Evolutionary conservation across 1,140 invertebrate genomes (phyloP), one percentile per base, ranked within the genome.

Genomic region (Drusus annulatus): DNA sequence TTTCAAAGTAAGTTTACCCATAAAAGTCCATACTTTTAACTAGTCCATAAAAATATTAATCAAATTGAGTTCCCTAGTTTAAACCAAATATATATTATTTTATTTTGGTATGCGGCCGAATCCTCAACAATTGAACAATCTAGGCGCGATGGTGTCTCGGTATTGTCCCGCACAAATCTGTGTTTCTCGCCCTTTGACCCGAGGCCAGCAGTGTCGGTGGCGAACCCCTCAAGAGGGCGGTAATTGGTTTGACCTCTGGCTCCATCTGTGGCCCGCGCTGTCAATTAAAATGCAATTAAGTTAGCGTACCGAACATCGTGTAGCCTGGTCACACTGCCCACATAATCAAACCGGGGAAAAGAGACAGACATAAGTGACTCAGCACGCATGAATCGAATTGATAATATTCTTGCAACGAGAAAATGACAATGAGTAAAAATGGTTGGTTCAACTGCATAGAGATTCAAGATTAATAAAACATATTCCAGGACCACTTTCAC

Each of bases 241-340:
- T 62, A 78, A 81, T 77, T 81, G 76, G 56, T 74, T 52, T 74
- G 80, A 81, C 80, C 80, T 81, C 80, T 65, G 69, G 54, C 69
- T 63, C 80, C 76, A 19, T 60, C 71, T 76, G 28, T 76, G 60
- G 74, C 21, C 76, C 63, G 31, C 45, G 76, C 80, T 51, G 25
- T 78, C 80, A 81, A 81, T 81, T 81, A 81, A 81, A 81, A 81
- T 73, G 80, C 80, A 81, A 81, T 81, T 81, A 81, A 81, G 69
- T 54, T n/a, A 54, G 25, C 69, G 50, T 52, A 54, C 51, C 50
- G 17, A 74, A 25, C 51, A 54, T 19, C 50, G 25, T 56, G 69
- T 74, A 56, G 50, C 50, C 69, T 50, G n/a, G 65, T 76, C 74
- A 76, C 58, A 76, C 74, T 76, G 56, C 74, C 74, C 74, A 76